Percentiles rank a stretch among this genome's conserved stretches.
These are phyloP conservation scores for Stenolophus ochropezus DNA, from an alignment of 2,888 invertebrate genomes.

Conservation along the genomic window DNA sequence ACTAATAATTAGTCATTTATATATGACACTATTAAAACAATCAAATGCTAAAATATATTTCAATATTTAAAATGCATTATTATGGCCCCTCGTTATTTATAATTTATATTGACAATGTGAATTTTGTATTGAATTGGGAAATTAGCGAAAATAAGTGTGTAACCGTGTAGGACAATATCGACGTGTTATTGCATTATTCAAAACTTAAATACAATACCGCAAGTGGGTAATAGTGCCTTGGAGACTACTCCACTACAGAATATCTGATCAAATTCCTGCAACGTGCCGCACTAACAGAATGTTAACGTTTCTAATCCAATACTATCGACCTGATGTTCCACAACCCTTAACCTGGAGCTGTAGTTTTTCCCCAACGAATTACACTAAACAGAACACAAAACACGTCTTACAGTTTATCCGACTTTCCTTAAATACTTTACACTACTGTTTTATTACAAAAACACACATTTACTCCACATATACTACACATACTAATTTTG, in stretches of 20 bases:
- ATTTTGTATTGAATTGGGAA: conserved; percentile 4
- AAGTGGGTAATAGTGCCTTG: conserved; percentile 14
- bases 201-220: conserved; percentile 41
- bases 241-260: conserved; percentile 1
- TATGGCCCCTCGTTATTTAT: not conserved
- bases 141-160: not conserved
- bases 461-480: not conserved
- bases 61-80: conserved; percentile 9
- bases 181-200: conserved; percentile 31
- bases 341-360: not conserved
- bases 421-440: not conserved
- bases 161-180: not conserved
- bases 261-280: conserved; percentile 3
- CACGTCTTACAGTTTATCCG: not conserved
- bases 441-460: not conserved
- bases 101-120: conserved; percentile 19
- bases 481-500: too few species aligned
- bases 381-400: not conserved
- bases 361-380: not conserved
- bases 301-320: conserved; percentile 25
- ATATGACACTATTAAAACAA: not conserved
- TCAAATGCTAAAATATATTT: conserved; percentile 4
- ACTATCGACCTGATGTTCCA: conserved; percentile 1
- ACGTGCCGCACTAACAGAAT: conserved; percentile 19
- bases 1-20: not conserved